Evolutionary conservation across 2,797 vertebrate genomes (phyloP).

Genomic region (Tapirus indicus): DNA sequence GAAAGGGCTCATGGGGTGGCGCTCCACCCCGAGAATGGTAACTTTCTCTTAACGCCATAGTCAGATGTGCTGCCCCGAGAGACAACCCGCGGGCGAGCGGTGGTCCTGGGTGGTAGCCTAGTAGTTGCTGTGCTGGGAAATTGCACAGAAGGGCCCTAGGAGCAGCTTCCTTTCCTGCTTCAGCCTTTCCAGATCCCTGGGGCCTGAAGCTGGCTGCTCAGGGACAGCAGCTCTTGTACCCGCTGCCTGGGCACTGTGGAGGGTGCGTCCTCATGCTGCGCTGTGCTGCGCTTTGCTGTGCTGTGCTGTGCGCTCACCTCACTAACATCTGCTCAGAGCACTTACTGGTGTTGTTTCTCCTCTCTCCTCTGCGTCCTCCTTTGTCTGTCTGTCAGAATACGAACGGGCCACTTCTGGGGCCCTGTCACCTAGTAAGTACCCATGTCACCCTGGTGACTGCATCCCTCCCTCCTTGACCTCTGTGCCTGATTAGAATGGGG

Average conservation of each 20-base stretch:
- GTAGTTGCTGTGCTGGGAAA: neutral
- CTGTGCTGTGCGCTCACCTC: conserved; percentile 70
- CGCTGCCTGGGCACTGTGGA: conserved; percentile 29
- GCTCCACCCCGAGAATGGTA: neutral
- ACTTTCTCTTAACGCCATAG: neutral
- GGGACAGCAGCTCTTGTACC: neutral
- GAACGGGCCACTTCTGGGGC: conserved; percentile 96
- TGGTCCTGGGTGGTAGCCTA: neutral
- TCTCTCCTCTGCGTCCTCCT: conserved; percentile 89
- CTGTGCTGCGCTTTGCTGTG: neutral
- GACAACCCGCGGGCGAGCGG: fast-evolving
- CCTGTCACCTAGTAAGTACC: conserved; percentile 99
- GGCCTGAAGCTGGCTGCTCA: neutral
- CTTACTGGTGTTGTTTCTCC: conserved; percentile 89
- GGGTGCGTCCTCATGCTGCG: neutral
- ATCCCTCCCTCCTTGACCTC: conserved; percentile 70
- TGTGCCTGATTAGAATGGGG: conserved; percentile 67
- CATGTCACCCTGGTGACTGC: conserved; percentile 34
- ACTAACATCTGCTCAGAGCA: conserved; percentile 83
- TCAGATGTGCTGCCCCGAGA: neutral
- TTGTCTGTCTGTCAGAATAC: conserved; percentile 97
- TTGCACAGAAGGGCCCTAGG: fast-evolving
- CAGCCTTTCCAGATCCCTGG: neutral
- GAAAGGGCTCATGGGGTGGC: neutral
- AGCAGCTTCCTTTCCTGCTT: neutral